A percentile compares a stretch with the other conserved stretches of the same genome.
These are phyloP conservation scores for Cryptocephalus moraei DNA, from an alignment of 2,888 invertebrate genomes.

Conservation along the genomic window DNA sequence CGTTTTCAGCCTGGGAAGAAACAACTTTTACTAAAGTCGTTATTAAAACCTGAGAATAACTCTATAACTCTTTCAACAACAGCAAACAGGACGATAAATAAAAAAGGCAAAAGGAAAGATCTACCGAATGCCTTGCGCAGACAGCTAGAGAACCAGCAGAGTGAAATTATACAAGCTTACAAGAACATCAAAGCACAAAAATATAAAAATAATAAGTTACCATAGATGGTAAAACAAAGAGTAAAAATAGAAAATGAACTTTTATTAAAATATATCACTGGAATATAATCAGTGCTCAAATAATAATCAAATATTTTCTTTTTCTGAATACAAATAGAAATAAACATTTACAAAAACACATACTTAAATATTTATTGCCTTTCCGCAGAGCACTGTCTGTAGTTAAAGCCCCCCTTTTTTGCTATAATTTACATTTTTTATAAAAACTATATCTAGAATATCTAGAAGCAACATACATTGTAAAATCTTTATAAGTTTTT, in stretches of 20 bases:
- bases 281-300: neutral
- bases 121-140: slow-evolving; percentile 46
- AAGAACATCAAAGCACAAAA: slow-evolving; percentile 42
- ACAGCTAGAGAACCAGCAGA: slow-evolving; percentile 50
- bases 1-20: slow-evolving; percentile 53
- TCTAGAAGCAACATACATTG: too few species aligned
- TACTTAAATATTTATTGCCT: too few species aligned
- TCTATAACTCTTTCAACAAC: slow-evolving; percentile 21
- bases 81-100: slow-evolving; percentile 31
- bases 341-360: too few species aligned
- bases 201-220: too few species aligned
- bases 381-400: too few species aligned
- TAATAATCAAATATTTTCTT: neutral
- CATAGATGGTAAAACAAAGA: neutral
- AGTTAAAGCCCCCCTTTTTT: too few species aligned
- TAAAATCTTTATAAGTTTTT: too few species aligned
- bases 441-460: too few species aligned
- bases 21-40: slow-evolving; percentile 46
- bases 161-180: slow-evolving; percentile 49
- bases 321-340: too few species aligned
- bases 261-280: neutral
- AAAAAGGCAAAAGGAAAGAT: slow-evolving; percentile 51
- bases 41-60: too few species aligned
- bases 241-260: neutral
- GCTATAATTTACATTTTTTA: too few species aligned